Evolutionary conservation across 2,113 vertebrate genomes (phyloP), one percentile per base, ranked within the genome.

Genomic region (Mugil cephalus): DNA sequence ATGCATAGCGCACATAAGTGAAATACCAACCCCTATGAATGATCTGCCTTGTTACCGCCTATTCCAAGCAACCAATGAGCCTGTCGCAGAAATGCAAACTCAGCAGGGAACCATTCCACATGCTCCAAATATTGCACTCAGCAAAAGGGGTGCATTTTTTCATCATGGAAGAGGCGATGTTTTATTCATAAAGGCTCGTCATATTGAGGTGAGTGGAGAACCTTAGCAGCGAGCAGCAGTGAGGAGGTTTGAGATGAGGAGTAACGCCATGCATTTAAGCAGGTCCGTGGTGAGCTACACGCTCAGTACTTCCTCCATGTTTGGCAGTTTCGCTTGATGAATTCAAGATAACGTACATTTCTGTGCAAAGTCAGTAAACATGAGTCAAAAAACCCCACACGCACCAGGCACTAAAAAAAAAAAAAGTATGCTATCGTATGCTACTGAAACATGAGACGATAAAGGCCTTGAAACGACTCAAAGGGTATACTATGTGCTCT

Each of bases 141-240:
- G 83, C 81, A 79, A 73, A 79, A 79, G 39, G 69, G 56, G 63
- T 64, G 46, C 54, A 58, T 82, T 74, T 82, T 74, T 65, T 69
- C 67, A 81, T 82, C 72, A 74, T 52, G 63, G 68, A 77, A 62
- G 10, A 17, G 52, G 38, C 7, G 4, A 86, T 86, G 72, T 84
- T 84, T 84, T 82, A 79, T 82, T 84, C 66, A 83, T 74, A 78
- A 52, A 43, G 58, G 40, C 40, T 62, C 58, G 53, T 69, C 63
- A 46, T 70, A 66, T 7, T 9, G 67, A 73, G 63, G 60, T 40
- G 61, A 52, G 45, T 15, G 40, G 40, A 60, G 74, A 59, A 56
- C 38, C 24, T 56, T 45, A 51, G 51, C 36, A 15, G 52, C 21
- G 63, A 53, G 54, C 30, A 66, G 64, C 43, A 51, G 15, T 12